Percentiles rank a stretch among this genome's conserved stretches.
These are phyloP conservation scores for Terrapene triunguis DNA, from an alignment of 2,113 vertebrate genomes.

Conservation along the genomic window DNA sequence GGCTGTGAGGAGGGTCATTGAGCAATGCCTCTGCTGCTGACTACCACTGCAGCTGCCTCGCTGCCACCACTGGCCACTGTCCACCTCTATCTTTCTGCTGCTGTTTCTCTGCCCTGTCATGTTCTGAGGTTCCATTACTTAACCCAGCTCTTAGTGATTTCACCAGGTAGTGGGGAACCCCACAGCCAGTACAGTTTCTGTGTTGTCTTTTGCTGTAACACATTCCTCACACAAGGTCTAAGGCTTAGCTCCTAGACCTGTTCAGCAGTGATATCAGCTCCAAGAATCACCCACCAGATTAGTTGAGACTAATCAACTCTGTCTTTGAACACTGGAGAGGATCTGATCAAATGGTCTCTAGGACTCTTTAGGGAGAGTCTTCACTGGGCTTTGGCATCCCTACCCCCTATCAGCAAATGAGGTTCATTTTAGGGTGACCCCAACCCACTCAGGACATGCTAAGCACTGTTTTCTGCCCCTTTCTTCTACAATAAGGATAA, in stretches of 20 bases:
- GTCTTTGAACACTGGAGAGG: not conserved
- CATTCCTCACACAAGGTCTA: no score
- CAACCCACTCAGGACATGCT: no score
- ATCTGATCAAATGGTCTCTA: not conserved
- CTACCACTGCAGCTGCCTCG: not conserved
- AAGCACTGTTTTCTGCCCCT: not conserved
- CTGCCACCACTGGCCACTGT: not conserved
- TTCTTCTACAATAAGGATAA: not conserved
- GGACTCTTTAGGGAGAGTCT: no score
- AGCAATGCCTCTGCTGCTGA: not conserved
- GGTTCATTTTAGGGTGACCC: not conserved
- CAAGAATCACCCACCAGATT: not conserved
- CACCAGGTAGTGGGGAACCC: not conserved
- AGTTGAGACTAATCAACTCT: not conserved
- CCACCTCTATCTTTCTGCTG: not conserved
- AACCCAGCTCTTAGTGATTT: not conserved
- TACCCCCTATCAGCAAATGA: no score
- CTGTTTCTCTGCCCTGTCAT: not conserved
- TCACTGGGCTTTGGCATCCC: no score
- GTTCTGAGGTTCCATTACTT: not conserved
- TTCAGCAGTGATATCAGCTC: not conserved
- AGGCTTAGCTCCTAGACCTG: not conserved
- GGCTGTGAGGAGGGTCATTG: not conserved
- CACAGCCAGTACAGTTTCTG: not conserved
- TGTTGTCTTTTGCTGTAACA: no score